A percentile compares a stretch with the other conserved stretches of the same genome.
phyloP scores from a whole-genome alignment of 2,888 invertebrate genomes.

The Linyphia triangularis region DNA sequence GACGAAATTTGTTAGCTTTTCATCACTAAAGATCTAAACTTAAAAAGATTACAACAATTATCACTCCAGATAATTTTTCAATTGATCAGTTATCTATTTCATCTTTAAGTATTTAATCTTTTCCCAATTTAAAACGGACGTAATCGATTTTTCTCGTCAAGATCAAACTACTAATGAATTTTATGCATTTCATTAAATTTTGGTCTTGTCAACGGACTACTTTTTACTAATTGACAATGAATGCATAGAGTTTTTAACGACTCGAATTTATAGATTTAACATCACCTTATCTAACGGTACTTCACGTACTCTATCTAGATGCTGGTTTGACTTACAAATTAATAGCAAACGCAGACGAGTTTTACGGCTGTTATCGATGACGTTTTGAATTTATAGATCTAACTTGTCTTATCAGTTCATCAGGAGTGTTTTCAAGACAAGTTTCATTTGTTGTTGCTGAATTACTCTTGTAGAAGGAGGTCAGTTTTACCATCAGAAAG shows the following conservation, averaged over 20 bases:
- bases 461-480: not conserved
- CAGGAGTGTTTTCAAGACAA: not conserved
- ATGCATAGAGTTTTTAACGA: not conserved
- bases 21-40: not conserved
- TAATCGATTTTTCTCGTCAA: not conserved
- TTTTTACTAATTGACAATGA: not conserved
- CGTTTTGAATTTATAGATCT: not conserved
- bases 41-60: no score
- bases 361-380: not conserved
- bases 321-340: not conserved
- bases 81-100: not conserved
- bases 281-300: no score
- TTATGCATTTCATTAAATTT: not conserved
- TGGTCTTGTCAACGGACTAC: not conserved
- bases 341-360: not conserved
- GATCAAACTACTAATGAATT: not conserved
- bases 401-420: not conserved
- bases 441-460: not conserved
- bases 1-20: not conserved
- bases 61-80: not conserved
- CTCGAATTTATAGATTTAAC: no score
- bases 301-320: not conserved
- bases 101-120: not conserved
- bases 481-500: not conserved
- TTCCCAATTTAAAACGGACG: no score